Percentiles rank a stretch among this genome's conserved stretches.
phyloP scores from a whole-genome alignment of 1,140 invertebrate species.

The Anastrepha obliqua region DNA sequence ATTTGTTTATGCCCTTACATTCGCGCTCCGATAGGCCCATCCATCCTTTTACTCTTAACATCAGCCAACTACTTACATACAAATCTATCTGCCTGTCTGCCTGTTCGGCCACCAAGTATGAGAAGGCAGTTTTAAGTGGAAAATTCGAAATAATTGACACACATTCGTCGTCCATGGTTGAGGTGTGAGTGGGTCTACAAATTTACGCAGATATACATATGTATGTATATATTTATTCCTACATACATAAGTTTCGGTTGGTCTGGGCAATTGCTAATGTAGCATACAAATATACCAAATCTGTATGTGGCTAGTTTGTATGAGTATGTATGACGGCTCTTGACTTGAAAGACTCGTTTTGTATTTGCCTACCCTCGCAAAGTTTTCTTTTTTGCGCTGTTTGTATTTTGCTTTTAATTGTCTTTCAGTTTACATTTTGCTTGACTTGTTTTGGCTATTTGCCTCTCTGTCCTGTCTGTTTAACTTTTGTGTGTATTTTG shows the following conservation, averaged over 20 bases:
- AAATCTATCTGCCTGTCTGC: neutral
- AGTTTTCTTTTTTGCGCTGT: neutral
- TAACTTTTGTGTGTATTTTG: neutral
- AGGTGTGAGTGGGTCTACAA: neutral
- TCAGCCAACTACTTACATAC: neutral
- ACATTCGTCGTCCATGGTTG: slow-evolving; percentile 12
- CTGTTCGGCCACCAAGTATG: neutral
- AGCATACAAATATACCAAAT: neutral
- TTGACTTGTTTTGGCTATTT: slow-evolving; percentile 21
- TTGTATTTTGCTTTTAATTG: neutral
- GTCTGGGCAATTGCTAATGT: neutral
- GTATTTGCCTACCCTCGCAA: slow-evolving; percentile 15
- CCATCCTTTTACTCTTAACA: neutral
- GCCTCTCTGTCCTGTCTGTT: neutral
- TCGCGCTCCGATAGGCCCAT: neutral
- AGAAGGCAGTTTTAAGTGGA: neutral
- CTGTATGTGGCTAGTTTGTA: neutral
- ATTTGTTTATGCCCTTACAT: neutral
- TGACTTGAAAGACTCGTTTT: slow-evolving; percentile 47
- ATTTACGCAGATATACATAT: neutral
- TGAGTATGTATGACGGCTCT: neutral
- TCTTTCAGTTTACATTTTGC: slow-evolving; percentile 16
- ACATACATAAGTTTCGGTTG: neutral
- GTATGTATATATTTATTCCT: neutral
- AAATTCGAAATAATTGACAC: slow-evolving; percentile 51